Conservation (phyloP, 2,113 vertebrate species). For the Dromaius novaehollandiae region DNA sequence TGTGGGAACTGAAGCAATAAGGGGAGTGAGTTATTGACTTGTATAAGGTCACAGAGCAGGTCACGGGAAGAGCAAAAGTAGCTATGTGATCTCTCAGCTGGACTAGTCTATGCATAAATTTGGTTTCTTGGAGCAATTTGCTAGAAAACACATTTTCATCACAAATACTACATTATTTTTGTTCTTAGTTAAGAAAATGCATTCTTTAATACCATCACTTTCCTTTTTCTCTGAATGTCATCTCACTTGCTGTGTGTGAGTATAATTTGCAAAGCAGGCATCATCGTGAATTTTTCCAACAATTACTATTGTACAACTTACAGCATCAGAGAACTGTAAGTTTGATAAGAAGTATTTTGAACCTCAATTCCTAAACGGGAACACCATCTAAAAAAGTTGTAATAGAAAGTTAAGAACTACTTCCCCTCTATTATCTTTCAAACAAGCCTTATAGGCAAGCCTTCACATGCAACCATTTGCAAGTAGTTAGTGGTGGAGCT, state of each 20-base stretch:
- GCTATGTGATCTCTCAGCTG: neutral
- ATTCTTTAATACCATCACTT: neutral
- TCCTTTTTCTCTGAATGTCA: neutral
- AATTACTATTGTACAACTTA: neutral
- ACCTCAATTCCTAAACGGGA: neutral
- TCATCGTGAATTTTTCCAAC: neutral
- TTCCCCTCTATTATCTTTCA: neutral
- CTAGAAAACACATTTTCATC: neutral
- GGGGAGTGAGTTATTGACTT: neutral
- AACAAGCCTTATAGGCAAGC: neutral
- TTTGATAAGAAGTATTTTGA: neutral
- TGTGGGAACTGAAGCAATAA: neutral
- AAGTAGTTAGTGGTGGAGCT: neutral
- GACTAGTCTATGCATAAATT: neutral
- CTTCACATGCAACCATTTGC: neutral
- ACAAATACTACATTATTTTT: neutral
- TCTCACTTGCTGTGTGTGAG: neutral
- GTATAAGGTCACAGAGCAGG: neutral
- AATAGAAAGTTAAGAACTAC: neutral
- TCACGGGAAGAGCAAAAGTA: neutral
- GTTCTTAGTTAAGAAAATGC: neutral
- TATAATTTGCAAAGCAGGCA: neutral
- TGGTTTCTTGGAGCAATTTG: neutral
- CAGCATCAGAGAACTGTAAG: neutral
- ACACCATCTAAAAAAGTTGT: neutral